Evolutionary conservation across 2,888 invertebrate genomes (phyloP), one percentile per base, ranked within the genome.

Genomic region (Trimorus sp.): DNA sequence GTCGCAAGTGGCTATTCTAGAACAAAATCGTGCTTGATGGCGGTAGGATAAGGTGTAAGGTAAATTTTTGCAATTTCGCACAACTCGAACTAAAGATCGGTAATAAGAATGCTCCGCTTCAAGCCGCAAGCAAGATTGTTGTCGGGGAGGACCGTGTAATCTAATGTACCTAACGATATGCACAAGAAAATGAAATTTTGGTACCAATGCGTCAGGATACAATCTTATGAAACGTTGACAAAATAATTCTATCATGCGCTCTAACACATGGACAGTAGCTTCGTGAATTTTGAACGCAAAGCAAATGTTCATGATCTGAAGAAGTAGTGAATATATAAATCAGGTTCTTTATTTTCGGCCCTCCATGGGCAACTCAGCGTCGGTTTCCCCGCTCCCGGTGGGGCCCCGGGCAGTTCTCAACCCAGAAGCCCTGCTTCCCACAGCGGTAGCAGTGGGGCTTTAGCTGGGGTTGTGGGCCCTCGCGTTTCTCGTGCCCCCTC

Each of bases 201-300:
- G 48, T n/a, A 48, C 48, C 9, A 48, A n/a, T 40, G 11, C 11
- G 40, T 58, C 51, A 16, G 65, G 66, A 45, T 49, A 75, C 8
- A 75, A 42, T 7, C 42, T 2, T 7, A 14, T 74, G 12, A 74
- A 74, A 11, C 65, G 15, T 12, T 74, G 81, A 58, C 56, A 65
- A 38, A 56, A 74, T 7, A 65, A n/a, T 42, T 54, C 38, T 49
- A 69, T 69, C 59, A 69, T 69, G 9, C 59, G 37, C 15, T 26
- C 15, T 15, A 71, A 51, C 75, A 62, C 78, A 83, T 83, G 78
- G 83, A 42, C 79, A 71, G 48, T 84, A 78, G 42, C 79, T 68
- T 36, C 74, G 45, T 65, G 70, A 37, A 37, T 82, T 76, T 76
- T 68, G 37, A 45, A 76, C 7, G 68, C 26, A 36, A 76, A 69